A percentile compares a stretch with the other conserved stretches of the same genome.
Evolutionary conservation across 2,797 vertebrate genomes (phyloP).

Genomic region (Smutsia gigantea): DNA sequence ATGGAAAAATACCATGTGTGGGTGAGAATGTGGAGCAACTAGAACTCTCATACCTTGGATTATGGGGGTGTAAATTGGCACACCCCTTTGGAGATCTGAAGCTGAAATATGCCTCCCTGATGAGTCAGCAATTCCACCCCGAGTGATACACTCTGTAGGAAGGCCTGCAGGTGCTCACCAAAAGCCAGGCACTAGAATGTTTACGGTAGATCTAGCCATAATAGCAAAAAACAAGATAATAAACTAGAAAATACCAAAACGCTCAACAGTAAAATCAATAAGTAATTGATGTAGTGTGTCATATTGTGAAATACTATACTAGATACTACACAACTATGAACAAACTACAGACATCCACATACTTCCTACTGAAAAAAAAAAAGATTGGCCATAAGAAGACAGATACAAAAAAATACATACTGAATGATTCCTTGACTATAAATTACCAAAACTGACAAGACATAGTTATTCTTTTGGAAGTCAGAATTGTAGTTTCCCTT

Average conservation of each 20-base stretch:
- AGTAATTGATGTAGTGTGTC: background rate
- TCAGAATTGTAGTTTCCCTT: background rate
- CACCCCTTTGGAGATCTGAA: background rate
- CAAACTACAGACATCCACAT: background rate
- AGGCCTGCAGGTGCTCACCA: background rate
- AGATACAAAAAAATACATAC: background rate
- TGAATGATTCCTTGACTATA: background rate
- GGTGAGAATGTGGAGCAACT: background rate
- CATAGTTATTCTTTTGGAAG: background rate
- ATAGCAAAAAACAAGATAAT: background rate
- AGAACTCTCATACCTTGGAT: background rate
- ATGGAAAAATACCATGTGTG: background rate
- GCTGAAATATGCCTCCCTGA: background rate
- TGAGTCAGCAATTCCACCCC: background rate
- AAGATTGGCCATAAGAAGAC: background rate
- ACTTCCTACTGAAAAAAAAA: background rate
- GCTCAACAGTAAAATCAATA: background rate
- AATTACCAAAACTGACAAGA: background rate
- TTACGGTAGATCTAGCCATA: background rate
- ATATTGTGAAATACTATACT: background rate
- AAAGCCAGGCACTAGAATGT: background rate
- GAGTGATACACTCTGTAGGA: background rate
- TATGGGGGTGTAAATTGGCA: background rate
- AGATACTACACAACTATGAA: background rate
- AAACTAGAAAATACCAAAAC: background rate